Percentiles rank a stretch among this genome's conserved stretches.
Evolutionary conservation across 2,888 invertebrate species (phyloP).

Genomic region (Empis stercorea): DNA sequence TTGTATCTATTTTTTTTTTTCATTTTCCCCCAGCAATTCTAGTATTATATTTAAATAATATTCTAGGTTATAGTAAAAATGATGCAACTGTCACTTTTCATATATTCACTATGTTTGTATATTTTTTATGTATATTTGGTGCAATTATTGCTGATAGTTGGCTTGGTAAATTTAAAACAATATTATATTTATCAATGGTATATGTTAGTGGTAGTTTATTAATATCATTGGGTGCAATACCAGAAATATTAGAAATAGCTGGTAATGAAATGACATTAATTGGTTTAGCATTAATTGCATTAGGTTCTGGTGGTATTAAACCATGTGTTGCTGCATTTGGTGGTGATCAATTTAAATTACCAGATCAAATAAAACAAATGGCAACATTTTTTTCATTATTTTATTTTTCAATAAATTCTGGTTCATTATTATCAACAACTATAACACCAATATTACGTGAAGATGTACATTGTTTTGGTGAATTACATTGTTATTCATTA

Average conservation of each 20-base stretch:
- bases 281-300: slow-evolving; percentile 54
- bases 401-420: slow-evolving; percentile 54
- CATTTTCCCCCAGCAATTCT: too few relatives aligned
- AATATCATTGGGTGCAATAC: slow-evolving; percentile 46
- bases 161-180: slow-evolving; percentile 64
- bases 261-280: slow-evolving; percentile 44
- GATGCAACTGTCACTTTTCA: slow-evolving; percentile 62
- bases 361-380: slow-evolving; percentile 49
- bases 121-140: slow-evolving; percentile 63
- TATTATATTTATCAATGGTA: slow-evolving; percentile 58
- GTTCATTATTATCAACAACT: slow-evolving; percentile 58
- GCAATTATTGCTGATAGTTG: slow-evolving; percentile 69
- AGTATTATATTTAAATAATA: slow-evolving; percentile 55
- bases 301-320: slow-evolving; percentile 73
- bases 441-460: slow-evolving; percentile 61
- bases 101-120: slow-evolving; percentile 57
- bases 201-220: slow-evolving; percentile 57
- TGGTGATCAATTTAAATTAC: slow-evolving; percentile 61
- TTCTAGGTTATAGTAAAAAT: slow-evolving; percentile 48
- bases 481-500: slow-evolving; percentile 53
- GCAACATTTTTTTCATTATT: slow-evolving; percentile 63
- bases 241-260: slow-evolving; percentile 39
- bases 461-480: slow-evolving; percentile 50
- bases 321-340: slow-evolving; percentile 73
- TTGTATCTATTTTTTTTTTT: too few relatives aligned